Evolutionary conservation across 1,140 invertebrate species (phyloP).

Genomic region (Drosophila bocqueti): DNA sequence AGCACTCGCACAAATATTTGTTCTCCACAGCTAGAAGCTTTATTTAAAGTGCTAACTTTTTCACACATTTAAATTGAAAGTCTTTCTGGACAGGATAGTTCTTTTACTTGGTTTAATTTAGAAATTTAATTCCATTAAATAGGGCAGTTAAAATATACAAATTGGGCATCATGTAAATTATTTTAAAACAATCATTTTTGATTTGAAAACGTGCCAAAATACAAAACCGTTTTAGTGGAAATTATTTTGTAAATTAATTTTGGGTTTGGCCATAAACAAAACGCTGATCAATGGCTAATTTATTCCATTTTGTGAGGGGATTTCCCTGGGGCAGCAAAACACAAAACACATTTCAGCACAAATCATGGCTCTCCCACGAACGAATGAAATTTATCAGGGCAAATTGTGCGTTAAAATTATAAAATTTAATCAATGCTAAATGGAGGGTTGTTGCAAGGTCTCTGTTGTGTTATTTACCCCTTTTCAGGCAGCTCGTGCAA

Average conservation of each 20-base stretch:
- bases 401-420: conserved; percentile 76
- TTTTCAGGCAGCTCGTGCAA: conserved; percentile 32
- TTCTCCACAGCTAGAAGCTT: background rate
- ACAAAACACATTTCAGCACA: conserved; percentile 19
- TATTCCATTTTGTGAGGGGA: conserved; percentile 27
- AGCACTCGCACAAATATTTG: conserved; percentile 47
- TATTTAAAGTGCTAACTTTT: background rate
- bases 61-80: background rate
- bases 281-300: conserved; percentile 30
- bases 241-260: conserved; percentile 5
- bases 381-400: conserved; percentile 18
- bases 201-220: conserved; percentile 19
- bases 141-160: background rate
- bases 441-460: conserved; percentile 51
- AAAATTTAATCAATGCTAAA: conserved; percentile 68
- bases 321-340: conserved; percentile 11
- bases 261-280: background rate
- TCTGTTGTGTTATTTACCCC: conserved; percentile 2
- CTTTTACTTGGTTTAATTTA: background rate
- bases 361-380: conserved; percentile 28
- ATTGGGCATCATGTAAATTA: background rate
- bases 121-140: background rate
- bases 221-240: conserved; percentile 20
- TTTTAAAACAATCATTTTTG: background rate
- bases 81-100: background rate